A percentile compares a stretch with the other conserved stretches of the same genome.
Conservation (phyloP, 2,113 vertebrate genomes). For the Plecotus auritus region DNA sequence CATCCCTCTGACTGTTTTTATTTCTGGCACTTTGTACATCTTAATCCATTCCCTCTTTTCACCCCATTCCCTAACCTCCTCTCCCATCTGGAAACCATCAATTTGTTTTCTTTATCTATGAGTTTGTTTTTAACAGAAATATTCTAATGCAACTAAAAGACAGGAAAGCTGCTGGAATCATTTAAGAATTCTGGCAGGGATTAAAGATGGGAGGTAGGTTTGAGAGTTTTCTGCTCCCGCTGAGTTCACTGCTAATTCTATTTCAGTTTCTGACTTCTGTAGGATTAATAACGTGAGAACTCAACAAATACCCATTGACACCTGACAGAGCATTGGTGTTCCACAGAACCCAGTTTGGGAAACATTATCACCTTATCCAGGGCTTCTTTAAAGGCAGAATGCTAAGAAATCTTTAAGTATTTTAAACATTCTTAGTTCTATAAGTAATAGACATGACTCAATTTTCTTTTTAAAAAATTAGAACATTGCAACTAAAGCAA, state of each 20-base stretch:
- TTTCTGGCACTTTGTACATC: background rate
- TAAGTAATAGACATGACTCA: background rate
- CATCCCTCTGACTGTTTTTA: background rate
- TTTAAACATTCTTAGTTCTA: background rate
- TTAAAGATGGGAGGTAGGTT: background rate
- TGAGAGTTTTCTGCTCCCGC: background rate
- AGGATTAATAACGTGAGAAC: background rate
- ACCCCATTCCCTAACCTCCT: background rate
- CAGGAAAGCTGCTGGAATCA: background rate
- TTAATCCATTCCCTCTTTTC: background rate
- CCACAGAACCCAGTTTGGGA: background rate
- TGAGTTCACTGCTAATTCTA: background rate
- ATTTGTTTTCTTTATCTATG: background rate
- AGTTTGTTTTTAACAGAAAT: background rate
- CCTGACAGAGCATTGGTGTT: background rate
- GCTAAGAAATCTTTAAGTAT: background rate
- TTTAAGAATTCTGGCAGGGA: background rate
- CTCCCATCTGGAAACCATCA: background rate
- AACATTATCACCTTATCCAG: background rate
- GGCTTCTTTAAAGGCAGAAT: background rate
- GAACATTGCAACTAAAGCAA: background rate
- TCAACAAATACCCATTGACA: background rate
- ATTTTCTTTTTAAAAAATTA: background rate
- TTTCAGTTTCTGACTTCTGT: background rate
- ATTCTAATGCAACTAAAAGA: background rate